phyloP scores from a whole-genome alignment of 1,140 invertebrate species.

The Danaus melanippus region DNA sequence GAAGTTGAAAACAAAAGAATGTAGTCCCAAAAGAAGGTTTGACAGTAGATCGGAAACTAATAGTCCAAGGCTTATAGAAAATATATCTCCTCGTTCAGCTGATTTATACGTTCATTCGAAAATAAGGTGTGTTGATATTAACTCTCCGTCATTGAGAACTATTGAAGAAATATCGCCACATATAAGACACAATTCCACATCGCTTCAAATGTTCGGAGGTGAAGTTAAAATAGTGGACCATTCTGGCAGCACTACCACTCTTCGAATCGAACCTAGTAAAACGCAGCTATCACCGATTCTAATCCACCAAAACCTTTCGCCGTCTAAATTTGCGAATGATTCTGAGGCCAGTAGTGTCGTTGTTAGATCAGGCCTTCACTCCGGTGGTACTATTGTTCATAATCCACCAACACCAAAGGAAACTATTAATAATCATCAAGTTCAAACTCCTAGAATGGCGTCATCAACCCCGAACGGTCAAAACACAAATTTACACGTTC shows the following conservation, averaged over 20 bases:
- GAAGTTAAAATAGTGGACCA: conserved; percentile 82
- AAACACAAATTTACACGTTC: conserved; percentile 72
- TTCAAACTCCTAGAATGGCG: conserved; percentile 74
- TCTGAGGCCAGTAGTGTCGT: conserved; percentile 76
- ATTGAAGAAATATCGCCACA: conserved; percentile 73
- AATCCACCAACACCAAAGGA: conserved; percentile 73
- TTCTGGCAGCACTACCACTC: conserved; percentile 78
- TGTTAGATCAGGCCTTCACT: conserved; percentile 81
- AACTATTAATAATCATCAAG: conserved; percentile 54
- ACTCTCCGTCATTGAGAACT: conserved; percentile 66
- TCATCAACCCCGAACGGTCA: conserved; percentile 74
- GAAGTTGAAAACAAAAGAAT: conserved; percentile 46
- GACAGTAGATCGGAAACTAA: conserved; percentile 63
- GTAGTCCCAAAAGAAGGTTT: conserved; percentile 58
- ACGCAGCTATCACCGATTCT: conserved; percentile 68
- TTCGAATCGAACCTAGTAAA: conserved; percentile 78
- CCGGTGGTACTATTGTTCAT: conserved; percentile 81
- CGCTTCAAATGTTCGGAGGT: conserved; percentile 83
- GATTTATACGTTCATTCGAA: conserved; percentile 68
- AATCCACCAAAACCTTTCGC: conserved; percentile 65
- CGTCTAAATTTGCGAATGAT: conserved; percentile 55
- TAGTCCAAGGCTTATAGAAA: conserved; percentile 55
- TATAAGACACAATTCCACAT: conserved; percentile 69
- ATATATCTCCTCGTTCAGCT: conserved; percentile 46
- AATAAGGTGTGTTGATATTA: conserved; percentile 70